These are phyloP conservation scores for Podargus strigoides DNA, from an alignment of 2,797 vertebrate genomes.

Conservation along the genomic window DNA sequence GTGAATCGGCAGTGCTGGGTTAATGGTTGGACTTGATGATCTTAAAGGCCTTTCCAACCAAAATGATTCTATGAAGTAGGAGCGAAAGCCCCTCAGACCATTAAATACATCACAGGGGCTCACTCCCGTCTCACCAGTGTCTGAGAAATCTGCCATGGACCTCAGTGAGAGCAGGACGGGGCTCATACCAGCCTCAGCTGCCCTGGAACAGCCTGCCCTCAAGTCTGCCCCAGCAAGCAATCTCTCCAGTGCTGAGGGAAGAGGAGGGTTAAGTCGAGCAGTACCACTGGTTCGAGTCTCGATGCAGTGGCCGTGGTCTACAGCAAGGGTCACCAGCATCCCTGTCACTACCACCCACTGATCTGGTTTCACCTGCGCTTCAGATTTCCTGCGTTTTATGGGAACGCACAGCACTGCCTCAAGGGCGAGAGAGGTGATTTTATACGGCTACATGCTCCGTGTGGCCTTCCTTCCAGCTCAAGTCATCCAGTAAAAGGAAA, in stretches of 20 bases:
- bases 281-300: background rate
- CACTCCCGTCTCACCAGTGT: background rate
- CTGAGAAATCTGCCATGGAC: background rate
- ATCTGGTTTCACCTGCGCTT: fast-evolving
- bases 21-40: no score
- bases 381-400: background rate
- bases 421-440: background rate
- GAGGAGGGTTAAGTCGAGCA: background rate
- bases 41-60: no score
- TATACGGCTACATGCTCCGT: fast-evolving
- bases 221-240: background rate
- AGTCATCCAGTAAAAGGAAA: background rate
- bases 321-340: background rate
- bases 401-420: background rate
- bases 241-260: background rate
- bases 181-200: fast-evolving
- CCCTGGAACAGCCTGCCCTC: background rate
- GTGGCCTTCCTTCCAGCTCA: background rate
- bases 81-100: background rate
- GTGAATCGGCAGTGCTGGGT: no score
- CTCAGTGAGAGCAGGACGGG: fast-evolving
- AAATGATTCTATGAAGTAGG: no score
- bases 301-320: fast-evolving
- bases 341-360: fast-evolving
- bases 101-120: background rate